Conservation (phyloP, 2,888 invertebrate genomes). For the Acronicta alni region DNA sequence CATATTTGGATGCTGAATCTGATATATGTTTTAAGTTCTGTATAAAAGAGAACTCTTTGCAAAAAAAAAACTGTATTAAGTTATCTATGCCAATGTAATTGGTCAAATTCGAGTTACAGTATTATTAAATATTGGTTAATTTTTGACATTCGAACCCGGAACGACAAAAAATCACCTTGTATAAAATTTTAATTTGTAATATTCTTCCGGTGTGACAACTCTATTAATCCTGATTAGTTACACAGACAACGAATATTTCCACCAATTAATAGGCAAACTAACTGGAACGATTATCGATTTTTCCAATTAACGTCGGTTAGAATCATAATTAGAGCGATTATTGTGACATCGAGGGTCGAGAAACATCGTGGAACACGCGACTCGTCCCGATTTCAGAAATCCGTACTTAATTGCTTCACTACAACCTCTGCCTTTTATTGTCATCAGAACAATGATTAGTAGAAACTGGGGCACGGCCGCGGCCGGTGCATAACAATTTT, state of each 20-base stretch:
- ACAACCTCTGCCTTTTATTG: slow-evolving; percentile 67
- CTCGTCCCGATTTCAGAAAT: slow-evolving; percentile 50
- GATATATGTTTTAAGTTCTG: no score
- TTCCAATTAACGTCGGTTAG: slow-evolving; percentile 21
- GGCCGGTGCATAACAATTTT: slow-evolving; percentile 49
- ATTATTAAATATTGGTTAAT: no score
- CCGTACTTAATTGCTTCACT: slow-evolving; percentile 40
- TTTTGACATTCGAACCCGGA: no score
- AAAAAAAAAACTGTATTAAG: no score
- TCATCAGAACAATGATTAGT: slow-evolving; percentile 52
- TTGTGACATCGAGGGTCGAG: slow-evolving; percentile 36
- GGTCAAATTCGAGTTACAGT: no score
- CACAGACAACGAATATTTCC: slow-evolving; percentile 15
- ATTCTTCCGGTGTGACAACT: background rate
- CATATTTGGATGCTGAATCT: no score
- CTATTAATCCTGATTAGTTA: slow-evolving; percentile 5
- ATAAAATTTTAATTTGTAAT: background rate
- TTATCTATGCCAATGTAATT: no score
- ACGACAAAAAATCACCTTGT: no score
- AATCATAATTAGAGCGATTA: slow-evolving; percentile 34
- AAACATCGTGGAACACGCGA: slow-evolving; percentile 43
- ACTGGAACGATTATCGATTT: slow-evolving; percentile 12
- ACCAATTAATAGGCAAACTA: slow-evolving; percentile 9
- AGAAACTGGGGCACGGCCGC: slow-evolving; percentile 56
- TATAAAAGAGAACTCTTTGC: no score